Percentiles rank a stretch among this genome's conserved stretches.
Evolutionary conservation across 2,888 invertebrate species (phyloP).

Genomic region (Ethmia dodecea): DNA sequence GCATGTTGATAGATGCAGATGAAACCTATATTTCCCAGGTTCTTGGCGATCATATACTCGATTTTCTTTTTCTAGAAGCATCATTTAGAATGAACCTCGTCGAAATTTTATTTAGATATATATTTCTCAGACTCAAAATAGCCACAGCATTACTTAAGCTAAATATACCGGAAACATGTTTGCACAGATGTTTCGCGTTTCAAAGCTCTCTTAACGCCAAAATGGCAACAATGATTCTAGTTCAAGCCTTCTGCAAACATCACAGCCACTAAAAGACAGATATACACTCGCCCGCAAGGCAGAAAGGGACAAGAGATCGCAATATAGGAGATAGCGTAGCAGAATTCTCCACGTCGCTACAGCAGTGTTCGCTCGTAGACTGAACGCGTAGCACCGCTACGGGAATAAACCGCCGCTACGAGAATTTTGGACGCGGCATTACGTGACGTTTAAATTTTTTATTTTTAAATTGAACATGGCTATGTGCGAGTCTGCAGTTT

Average conservation of each 20-base stretch:
- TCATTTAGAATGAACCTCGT: too few species aligned
- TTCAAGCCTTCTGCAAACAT: slow-evolving; percentile 57
- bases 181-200: too few species aligned
- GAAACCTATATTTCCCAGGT: too few species aligned
- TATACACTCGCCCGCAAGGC: slow-evolving; percentile 19
- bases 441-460: slow-evolving; percentile 16
- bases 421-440: slow-evolving; percentile 17
- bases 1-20: too few species aligned
- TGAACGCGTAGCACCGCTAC: slow-evolving; percentile 54
- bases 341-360: slow-evolving; percentile 35
- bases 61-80: too few species aligned
- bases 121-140: too few species aligned
- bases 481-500: slow-evolving; percentile 24
- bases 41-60: too few species aligned
- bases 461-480: slow-evolving; percentile 25
- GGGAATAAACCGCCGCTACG: slow-evolving; percentile 17
- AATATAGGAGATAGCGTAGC: slow-evolving; percentile 24
- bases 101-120: too few species aligned
- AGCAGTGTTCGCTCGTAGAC: slow-evolving; percentile 53
- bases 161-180: too few species aligned
- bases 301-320: slow-evolving; percentile 23
- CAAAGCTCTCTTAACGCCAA: slow-evolving; percentile 5
- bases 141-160: too few species aligned
- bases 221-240: slow-evolving; percentile 53
- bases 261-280: slow-evolving; percentile 40